Base-by-base conservation (phyloP, 2,888 invertebrate species). In the Temnothorax rugatulus region DNA sequence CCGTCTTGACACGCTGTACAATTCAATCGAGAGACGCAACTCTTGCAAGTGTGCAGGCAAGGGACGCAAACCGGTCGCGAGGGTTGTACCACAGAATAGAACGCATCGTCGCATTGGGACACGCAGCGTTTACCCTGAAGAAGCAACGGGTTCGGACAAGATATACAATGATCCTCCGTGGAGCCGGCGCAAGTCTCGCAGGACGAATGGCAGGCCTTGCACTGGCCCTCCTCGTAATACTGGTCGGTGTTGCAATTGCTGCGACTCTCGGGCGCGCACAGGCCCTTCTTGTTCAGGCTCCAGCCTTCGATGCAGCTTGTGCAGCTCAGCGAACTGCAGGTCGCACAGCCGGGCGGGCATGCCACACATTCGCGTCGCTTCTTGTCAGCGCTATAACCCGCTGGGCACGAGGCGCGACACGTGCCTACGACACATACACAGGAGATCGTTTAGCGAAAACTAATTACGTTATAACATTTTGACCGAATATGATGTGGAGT, bases 121-220 rank as follows among this genome's bases (percentile, higher is more conserved):
- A 98, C 97, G 93, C 98, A 98, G 88, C 96, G 96, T 85, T 96
- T 96, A 84, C 97, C 96, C 93, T 98, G 97, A 34, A 98, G 95
- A 68, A 97, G 95, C 74, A 97, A 95, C 34, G 98, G 97, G 75
- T 96, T 96, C n/a, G 96, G 96, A 91, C 98, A 98, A 50, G 97
- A 97, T 44, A 98, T 95, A 94, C 98, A 98, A 82, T 97, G 96
- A 59, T 96, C 96, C 50, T 97, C 97, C n/a, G 96, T 96, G 5
- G 97, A 96, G 0, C 98, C 98, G 86, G 96, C 97, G 93, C 98
- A 98, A n/a, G 97, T 97, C 87, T 97, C 97, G 92, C 98, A 98
- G 0, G 97, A 97, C 3, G 96, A 96, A 93, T 98, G 97, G 92
- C 98, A 98, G 4, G 96, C 95, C 86, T 96, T 96, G 94, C 98